phyloP scores from a whole-genome alignment of 1,140 invertebrate species.

The Ectropis grisescens region DNA sequence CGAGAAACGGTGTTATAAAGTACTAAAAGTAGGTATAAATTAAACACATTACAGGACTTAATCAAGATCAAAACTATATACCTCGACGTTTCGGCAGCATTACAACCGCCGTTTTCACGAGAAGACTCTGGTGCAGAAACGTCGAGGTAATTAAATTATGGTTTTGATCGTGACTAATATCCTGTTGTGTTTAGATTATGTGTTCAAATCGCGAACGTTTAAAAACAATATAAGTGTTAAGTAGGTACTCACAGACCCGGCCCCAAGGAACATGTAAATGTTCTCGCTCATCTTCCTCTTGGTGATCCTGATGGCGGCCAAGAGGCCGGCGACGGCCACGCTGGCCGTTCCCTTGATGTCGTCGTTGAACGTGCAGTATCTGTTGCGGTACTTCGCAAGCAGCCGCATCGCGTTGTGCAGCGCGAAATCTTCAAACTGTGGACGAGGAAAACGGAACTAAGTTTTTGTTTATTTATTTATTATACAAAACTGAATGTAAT shows the following conservation, averaged over 20 bases:
- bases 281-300: constrained; percentile 85
- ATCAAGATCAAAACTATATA: too few relatives aligned
- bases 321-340: constrained; percentile 92
- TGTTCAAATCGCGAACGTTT: too few relatives aligned
- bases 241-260: constrained; percentile 74
- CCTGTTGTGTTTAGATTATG: too few relatives aligned
- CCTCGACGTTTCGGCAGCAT: too few relatives aligned
- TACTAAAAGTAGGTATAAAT: too few relatives aligned
- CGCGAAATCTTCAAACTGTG: constrained; percentile 96
- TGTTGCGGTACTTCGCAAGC: constrained; percentile 89
- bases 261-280: constrained; percentile 92
- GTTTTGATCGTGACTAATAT: too few relatives aligned
- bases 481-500: neutral
- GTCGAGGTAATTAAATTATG: too few relatives aligned
- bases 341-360: constrained; percentile 97
- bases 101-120: too few relatives aligned
- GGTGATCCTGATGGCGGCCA: constrained; percentile 88
- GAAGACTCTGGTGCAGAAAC: too few relatives aligned
- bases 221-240: too few relatives aligned
- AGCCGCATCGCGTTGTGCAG: constrained; percentile 95
- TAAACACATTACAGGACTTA: too few relatives aligned
- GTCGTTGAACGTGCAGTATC: constrained; percentile 97
- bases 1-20: too few relatives aligned
- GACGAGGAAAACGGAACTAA: neutral
- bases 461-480: neutral